phyloP scores from a whole-genome alignment of 2,888 invertebrate genomes.

The Leuctra nigra region DNA sequence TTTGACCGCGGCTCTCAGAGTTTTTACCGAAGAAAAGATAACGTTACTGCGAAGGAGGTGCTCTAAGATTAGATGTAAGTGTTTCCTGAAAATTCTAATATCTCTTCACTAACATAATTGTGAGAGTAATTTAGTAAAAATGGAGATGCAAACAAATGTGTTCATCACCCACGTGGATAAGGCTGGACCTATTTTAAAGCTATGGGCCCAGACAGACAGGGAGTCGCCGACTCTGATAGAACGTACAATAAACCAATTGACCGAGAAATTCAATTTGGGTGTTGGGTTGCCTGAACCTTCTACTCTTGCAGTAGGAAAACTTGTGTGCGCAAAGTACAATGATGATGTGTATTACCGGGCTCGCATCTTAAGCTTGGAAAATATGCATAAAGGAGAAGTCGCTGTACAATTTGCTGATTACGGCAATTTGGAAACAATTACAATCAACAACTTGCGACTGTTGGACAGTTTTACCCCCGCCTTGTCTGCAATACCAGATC shows the following conservation, averaged over 20 bases:
- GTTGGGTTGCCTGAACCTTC: constrained; percentile 36
- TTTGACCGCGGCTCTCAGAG: too few relatives aligned
- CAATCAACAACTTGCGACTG: constrained; percentile 51
- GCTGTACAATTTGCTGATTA: constrained; percentile 63
- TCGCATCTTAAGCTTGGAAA: constrained; percentile 47
- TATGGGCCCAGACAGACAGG: constrained; percentile 64
- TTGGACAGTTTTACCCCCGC: constrained; percentile 45
- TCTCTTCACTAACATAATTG: too few relatives aligned
- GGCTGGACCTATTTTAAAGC: constrained; percentile 59
- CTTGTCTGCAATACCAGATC: constrained; percentile 43
- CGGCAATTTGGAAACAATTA: constrained; percentile 56
- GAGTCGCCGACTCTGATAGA: constrained; percentile 51
- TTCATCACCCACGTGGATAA: constrained; percentile 62
- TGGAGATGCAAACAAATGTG: constrained; percentile 10
- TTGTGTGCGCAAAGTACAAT: constrained; percentile 61
- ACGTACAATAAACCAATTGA: constrained; percentile 37
- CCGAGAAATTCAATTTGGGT: constrained; percentile 42
- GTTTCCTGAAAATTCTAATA: too few relatives aligned
- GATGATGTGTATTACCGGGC: constrained; percentile 60
- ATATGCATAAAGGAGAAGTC: constrained; percentile 47
- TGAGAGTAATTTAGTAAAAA: too few relatives aligned
- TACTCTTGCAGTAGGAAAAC: constrained; percentile 43
- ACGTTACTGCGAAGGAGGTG: too few relatives aligned
- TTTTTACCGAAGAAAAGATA: too few relatives aligned
- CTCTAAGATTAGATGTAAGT: too few relatives aligned